Evolutionary conservation across 2,113 vertebrate genomes (phyloP), one percentile per base, ranked within the genome.

Genomic region (Lophius piscatorius): DNA sequence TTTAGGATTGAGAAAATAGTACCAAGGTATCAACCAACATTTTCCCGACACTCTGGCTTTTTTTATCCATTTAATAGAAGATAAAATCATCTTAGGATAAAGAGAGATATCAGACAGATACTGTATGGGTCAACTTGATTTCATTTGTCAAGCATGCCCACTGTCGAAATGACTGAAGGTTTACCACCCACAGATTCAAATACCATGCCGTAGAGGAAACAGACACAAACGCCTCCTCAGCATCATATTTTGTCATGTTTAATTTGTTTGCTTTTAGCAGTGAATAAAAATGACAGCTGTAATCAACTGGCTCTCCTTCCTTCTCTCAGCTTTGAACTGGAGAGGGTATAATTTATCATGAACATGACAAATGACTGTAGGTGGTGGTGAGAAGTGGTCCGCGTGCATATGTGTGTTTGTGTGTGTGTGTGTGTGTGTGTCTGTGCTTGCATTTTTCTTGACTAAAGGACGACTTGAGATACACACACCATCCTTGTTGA

Each of bases 331-430:
- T 81, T 65, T 74, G 72, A 80, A 73, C 68, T 80, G 65, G 34
- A 76, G 70, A 81, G 71, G 81, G 49, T 83, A 75, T 86, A 83
- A 89, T 89, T 89, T 51, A 87, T 90, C 82, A 89, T 70, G 55
- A 84, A 80, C 77, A 79, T 88, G 85, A 88, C 83, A 85, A 87
- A 88, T 87, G 70, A 82, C 83, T 81, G 63, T 65, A 41, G 86
- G 74, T 68, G 26, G 48, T 65, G 62, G 70, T 76, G 71, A 75
- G 70, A 41, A 76, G 58, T 36, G 33, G 59, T 71, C 60, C 67
- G 62, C 4, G 18, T 5, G 14, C 2, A 11, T 41, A 20, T 24
- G 11, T 26, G 52, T 12, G 17, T n/a, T n/a, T n/a, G n/a, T n/a
- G n/a, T n/a, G n/a, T n/a, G n/a, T n/a, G n/a, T n/a, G n/a, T n/a